These are phyloP conservation scores for Pomatostomus ruficeps DNA, from an alignment of 2,113 vertebrate genomes.

Conservation along the genomic window DNA sequence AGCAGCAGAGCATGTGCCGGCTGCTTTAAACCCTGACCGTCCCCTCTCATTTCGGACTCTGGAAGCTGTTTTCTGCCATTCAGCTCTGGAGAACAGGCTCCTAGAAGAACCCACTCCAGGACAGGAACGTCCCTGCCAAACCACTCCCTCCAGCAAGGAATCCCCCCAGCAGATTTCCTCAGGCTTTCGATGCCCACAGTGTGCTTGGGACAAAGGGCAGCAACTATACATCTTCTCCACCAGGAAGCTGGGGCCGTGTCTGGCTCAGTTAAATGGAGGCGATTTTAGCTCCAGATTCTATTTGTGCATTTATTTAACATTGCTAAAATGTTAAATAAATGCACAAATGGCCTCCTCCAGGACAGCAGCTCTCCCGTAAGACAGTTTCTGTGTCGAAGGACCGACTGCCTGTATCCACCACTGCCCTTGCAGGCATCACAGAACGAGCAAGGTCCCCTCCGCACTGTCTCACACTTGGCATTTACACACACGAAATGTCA, in stretches of 20 bases:
- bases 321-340: no score
- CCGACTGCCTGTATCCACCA: background rate
- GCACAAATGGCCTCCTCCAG: background rate
- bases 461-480: background rate
- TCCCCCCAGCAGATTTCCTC: background rate
- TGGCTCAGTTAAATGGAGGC: background rate
- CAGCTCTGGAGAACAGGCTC: background rate
- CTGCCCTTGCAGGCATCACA: accelerated
- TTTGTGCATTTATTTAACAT: background rate
- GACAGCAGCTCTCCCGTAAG: background rate
- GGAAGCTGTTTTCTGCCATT: background rate
- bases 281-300: background rate
- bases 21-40: background rate
- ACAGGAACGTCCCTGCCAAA: background rate
- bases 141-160: background rate
- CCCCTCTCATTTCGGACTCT: background rate
- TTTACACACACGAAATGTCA: background rate
- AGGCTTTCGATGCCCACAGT: accelerated
- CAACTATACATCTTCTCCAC: background rate
- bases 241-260: accelerated
- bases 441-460: background rate
- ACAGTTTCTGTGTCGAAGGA: background rate
- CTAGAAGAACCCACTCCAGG: background rate
- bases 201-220: background rate
- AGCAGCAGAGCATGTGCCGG: background rate